Base-by-base conservation (phyloP, 2,797 vertebrate genomes). In the Chelon auratus region DNA sequence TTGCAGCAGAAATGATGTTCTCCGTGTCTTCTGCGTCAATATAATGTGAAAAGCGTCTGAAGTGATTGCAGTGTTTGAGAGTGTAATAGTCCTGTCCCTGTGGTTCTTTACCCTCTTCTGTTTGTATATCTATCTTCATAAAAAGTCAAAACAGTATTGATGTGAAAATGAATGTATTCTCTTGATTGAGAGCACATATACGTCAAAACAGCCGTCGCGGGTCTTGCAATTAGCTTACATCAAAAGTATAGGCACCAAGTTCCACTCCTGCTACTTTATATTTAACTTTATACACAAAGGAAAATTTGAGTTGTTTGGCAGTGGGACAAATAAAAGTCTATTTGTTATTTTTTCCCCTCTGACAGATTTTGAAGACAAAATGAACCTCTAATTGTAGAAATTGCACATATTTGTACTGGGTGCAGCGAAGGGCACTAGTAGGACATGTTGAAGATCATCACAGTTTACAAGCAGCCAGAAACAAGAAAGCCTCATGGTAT, bases 241-340 rank as follows among this genome's bases (percentile, higher is more conserved):
- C 4, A 83, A 66, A 77, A 77, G 71, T 68, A 58, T 42, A 80
- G 53, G n/a, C 64, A 70, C 30, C 37, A 56, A 67, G 15, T 26
- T 18, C 17, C 14, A 36, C 10, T 79, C 36, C 22, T 65, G 45
- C n/a, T 64, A n/a, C 67, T 80, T 75, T 62, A 51, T 68, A 54
- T 64, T 62, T 39, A 42, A 75, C 75, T 45, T 51, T 82, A 70
- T 42, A 24, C 60, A 72, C 22, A 57, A 62, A 71, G 10, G 15
- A 30, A 47, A 65, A 62, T 14, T 53, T 37, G 43, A 62, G 20
- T 26, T 24, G 6, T 54, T 55, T 43, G 17, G 20, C 60, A 30
- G 13, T 66, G n/a, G 50, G 24, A 78, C 68, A 51, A 77, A 54
- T 54, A 55, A 45, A 45, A 47, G 12, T 0, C 0, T 30, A 26